Evolutionary conservation across 2,797 vertebrate genomes (phyloP).

Genomic region (Decapterus maruadsi): DNA sequence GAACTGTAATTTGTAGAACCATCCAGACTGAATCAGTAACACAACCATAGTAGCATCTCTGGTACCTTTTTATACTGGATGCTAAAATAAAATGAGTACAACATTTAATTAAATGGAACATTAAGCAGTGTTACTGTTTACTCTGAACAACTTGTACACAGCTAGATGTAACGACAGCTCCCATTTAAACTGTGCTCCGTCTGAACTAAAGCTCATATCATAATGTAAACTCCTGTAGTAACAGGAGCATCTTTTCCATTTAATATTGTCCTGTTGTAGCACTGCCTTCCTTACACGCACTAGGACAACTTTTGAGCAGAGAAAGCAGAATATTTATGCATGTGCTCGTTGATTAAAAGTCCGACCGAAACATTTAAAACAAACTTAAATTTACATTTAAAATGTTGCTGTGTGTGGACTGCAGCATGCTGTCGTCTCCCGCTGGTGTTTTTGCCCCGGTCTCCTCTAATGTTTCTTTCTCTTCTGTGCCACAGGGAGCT

Average conservation of each 20-base stretch:
- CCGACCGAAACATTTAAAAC: neutral
- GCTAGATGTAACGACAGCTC: neutral
- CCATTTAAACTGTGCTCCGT: conserved; percentile 1
- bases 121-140: conserved; percentile 23
- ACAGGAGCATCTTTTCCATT: neutral
- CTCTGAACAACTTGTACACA: conserved; percentile 11
- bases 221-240: conserved; percentile 2
- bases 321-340: neutral
- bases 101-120: conserved; percentile 38
- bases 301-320: neutral
- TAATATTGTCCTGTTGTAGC: neutral
- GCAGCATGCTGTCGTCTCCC: conserved; percentile 1
- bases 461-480: conserved; percentile 12
- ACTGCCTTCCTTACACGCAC: neutral
- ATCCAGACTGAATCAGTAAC: neutral
- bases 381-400: conserved; percentile 12
- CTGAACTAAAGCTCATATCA: conserved; percentile 27
- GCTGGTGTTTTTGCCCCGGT: conserved; percentile 14
- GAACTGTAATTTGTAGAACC: conserved; percentile 18
- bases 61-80: neutral
- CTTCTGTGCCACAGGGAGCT: conserved; percentile 25
- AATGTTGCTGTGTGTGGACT: neutral
- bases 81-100: neutral
- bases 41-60: neutral
- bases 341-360: conserved; percentile 19